These are phyloP conservation scores for Synodontis membranacea DNA, from an alignment of 2,113 vertebrate species.

Conservation along the genomic window DNA sequence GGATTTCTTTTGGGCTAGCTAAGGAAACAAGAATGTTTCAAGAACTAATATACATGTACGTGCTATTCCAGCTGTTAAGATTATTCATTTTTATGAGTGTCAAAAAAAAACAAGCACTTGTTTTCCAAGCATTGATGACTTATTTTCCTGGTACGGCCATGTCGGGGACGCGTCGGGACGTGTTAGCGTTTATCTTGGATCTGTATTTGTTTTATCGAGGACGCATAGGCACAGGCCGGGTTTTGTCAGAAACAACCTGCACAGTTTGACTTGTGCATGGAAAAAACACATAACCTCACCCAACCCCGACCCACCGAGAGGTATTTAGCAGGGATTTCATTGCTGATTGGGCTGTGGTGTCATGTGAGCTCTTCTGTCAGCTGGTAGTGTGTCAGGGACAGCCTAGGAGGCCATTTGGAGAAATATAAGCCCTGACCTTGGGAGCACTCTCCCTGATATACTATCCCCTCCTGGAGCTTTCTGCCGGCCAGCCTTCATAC, in stretches of 20 bases:
- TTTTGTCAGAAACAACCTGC: not conserved
- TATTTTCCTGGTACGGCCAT: no score
- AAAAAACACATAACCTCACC: slow-evolving; percentile 2
- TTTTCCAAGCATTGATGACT: no score
- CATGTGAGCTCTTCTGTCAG: slow-evolving; percentile 36
- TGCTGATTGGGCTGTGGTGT: slow-evolving; percentile 31
- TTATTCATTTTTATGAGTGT: no score
- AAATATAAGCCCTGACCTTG: slow-evolving; percentile 54
- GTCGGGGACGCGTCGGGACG: no score
- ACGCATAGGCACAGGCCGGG: not conserved
- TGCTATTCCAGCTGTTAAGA: no score
- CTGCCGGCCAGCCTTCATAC: slow-evolving; percentile 20
- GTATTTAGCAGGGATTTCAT: slow-evolving; percentile 41
- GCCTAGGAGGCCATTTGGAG: slow-evolving; percentile 37
- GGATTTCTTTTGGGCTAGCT: no score
- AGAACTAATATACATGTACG: no score
- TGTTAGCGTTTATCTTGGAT: not conserved
- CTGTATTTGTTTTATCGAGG: not conserved
- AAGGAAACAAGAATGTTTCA: no score
- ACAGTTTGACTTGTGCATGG: not conserved
- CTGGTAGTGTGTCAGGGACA: slow-evolving; percentile 41
- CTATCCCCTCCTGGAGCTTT: slow-evolving; percentile 38
- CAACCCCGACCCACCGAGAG: not conserved
- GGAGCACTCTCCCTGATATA: slow-evolving; percentile 50
- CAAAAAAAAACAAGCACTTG: no score